Conservation (phyloP, 2,888 invertebrate genomes). For the Euzetes globulus region DNA sequence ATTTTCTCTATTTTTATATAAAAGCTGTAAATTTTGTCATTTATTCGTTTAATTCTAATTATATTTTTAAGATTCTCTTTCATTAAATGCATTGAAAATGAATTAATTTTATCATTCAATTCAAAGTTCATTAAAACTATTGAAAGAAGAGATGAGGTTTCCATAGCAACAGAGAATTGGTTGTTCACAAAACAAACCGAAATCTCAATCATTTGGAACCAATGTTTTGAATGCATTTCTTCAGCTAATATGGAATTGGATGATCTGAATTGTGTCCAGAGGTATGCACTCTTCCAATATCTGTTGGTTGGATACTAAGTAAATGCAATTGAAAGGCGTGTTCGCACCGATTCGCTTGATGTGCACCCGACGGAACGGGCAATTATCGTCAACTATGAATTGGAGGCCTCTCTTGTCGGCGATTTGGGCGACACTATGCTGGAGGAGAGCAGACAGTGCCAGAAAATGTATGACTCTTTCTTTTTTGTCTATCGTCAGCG, state of each 20-base stretch:
- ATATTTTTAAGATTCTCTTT: background rate
- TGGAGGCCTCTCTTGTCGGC: conserved; percentile 74
- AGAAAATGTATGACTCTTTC: conserved; percentile 49
- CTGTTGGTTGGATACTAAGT: background rate
- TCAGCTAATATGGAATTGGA: conserved; percentile 4
- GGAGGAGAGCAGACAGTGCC: conserved; percentile 67
- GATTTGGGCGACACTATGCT: conserved; percentile 70
- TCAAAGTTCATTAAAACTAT: background rate
- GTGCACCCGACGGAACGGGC: conserved; percentile 83
- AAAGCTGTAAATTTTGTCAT: no score
- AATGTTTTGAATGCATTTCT: background rate
- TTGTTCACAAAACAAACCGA: background rate
- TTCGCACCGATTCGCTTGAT: conserved; percentile 64
- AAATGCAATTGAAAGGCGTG: conserved; percentile 44
- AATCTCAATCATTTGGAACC: background rate
- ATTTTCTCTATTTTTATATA: no score
- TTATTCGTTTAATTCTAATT: background rate
- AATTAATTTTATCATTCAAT: background rate
- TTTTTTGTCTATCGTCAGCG: background rate
- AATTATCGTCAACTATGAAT: conserved; percentile 73
- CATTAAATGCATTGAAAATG: background rate
- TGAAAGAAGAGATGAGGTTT: background rate
- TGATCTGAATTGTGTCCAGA: conserved; percentile 8
- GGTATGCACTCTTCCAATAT: background rate
- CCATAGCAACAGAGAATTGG: background rate